Percentiles rank a stretch among this genome's conserved stretches.
Evolutionary conservation across 2,113 vertebrate genomes (phyloP).

Genomic region (Clupea harengus): DNA sequence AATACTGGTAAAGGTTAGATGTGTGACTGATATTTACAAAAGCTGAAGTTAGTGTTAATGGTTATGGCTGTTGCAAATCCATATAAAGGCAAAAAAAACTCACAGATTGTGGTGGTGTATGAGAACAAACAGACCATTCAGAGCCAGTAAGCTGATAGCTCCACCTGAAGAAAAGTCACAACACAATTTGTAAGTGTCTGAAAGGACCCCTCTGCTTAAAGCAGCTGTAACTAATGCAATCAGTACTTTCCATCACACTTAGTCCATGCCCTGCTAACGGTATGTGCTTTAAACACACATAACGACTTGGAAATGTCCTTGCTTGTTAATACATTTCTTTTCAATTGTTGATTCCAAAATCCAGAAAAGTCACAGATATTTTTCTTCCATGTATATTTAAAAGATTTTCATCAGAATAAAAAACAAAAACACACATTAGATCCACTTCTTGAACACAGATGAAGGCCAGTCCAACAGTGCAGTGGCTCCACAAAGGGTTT

Average conservation of each 20-base stretch:
- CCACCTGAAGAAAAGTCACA: constrained; percentile 76
- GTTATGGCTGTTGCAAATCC: neutral
- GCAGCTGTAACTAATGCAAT: neutral
- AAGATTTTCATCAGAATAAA: too few relatives aligned
- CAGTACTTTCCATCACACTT: neutral
- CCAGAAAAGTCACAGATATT: too few relatives aligned
- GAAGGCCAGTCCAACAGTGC: too few relatives aligned
- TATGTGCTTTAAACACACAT: too few relatives aligned
- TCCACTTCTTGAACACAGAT: too few relatives aligned
- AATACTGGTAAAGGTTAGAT: neutral
- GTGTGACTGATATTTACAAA: neutral
- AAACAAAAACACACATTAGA: too few relatives aligned
- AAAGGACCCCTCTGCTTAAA: neutral
- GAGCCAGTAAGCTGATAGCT: constrained; percentile 88
- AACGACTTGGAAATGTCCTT: too few relatives aligned
- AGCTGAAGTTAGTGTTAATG: neutral
- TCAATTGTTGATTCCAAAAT: too few relatives aligned
- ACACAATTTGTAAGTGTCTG: neutral
- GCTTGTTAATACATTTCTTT: too few relatives aligned
- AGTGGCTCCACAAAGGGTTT: too few relatives aligned
- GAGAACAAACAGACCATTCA: constrained; percentile 92
- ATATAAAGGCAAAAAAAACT: constrained; percentile 62
- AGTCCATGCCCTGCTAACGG: neutral
- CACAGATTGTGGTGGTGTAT: constrained; percentile 96
- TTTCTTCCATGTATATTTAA: too few relatives aligned